These are phyloP conservation scores for Lucilia sericata DNA, from an alignment of 1,140 invertebrate species.

Conservation along the genomic window DNA sequence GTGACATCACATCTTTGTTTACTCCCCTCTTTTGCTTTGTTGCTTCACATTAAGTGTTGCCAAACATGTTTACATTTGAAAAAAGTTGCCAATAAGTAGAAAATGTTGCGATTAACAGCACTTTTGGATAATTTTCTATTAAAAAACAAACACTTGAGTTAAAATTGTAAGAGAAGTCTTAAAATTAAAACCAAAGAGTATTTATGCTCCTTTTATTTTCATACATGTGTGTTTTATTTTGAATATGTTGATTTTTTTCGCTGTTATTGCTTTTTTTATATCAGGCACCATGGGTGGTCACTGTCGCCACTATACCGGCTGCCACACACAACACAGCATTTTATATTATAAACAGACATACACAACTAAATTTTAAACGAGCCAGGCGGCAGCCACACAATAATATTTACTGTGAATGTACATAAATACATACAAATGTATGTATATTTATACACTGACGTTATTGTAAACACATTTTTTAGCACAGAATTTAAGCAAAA, in stretches of 20 bases:
- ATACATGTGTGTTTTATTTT: no score
- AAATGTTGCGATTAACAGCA: no score
- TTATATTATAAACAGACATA: no score
- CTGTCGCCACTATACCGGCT: constrained; percentile 31
- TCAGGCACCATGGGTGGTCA: constrained; percentile 34
- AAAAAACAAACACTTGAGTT: no score
- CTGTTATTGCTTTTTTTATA: background rate
- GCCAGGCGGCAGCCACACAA: background rate
- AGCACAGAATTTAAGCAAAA: background rate
- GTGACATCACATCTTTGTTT: no score
- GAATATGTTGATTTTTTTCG: background rate
- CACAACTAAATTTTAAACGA: background rate
- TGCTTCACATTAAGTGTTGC: background rate
- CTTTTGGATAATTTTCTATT: no score
- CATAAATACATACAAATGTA: no score
- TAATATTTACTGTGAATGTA: background rate
- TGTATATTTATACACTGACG: background rate
- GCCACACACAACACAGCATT: background rate
- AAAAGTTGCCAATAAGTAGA: no score
- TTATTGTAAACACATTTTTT: constrained; percentile 17
- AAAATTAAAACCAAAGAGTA: no score
- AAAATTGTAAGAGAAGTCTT: no score
- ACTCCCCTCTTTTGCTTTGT: no score
- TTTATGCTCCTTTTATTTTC: background rate
- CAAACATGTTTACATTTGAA: no score